phyloP scores from a whole-genome alignment of 2,113 vertebrate genomes.

The Crotalus viridis region DNA sequence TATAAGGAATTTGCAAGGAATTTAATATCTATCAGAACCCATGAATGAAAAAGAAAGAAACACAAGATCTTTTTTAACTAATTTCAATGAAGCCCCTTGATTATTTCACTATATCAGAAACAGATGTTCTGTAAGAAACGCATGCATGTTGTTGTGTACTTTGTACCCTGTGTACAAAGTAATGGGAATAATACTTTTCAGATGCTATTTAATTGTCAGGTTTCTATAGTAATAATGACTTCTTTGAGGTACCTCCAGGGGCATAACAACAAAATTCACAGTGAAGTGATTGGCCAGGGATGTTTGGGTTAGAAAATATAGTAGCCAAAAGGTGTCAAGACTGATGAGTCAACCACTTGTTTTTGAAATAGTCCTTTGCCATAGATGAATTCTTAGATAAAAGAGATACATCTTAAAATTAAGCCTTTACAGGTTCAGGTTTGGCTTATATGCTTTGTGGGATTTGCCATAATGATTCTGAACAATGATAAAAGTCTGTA shows the following conservation, averaged over 20 bases:
- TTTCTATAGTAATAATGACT: slow-evolving; percentile 17
- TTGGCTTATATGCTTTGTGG: slow-evolving; percentile 35
- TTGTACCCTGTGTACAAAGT: background rate
- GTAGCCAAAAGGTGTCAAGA: background rate
- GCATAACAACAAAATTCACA: background rate
- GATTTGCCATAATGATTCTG: background rate
- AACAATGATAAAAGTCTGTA: slow-evolving; percentile 42
- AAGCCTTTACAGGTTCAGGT: slow-evolving; percentile 15
- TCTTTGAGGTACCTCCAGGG: background rate
- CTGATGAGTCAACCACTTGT: background rate
- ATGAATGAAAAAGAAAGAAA: background rate
- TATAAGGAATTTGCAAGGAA: background rate
- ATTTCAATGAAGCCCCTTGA: slow-evolving; percentile 6
- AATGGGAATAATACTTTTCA: background rate
- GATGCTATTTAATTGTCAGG: background rate
- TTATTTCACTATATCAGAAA: background rate
- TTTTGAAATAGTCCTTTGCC: background rate
- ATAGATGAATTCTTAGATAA: slow-evolving; percentile 15
- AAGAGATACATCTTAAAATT: background rate
- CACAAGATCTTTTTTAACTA: background rate
- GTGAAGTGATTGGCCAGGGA: background rate
- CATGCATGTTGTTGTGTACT: background rate
- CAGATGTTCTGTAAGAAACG: background rate
- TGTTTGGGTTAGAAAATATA: background rate
- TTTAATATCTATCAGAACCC: background rate